Percentiles rank a stretch among this genome's conserved stretches.
Evolutionary conservation across 2,113 vertebrate species (phyloP).

Genomic region (Galbula dea): DNA sequence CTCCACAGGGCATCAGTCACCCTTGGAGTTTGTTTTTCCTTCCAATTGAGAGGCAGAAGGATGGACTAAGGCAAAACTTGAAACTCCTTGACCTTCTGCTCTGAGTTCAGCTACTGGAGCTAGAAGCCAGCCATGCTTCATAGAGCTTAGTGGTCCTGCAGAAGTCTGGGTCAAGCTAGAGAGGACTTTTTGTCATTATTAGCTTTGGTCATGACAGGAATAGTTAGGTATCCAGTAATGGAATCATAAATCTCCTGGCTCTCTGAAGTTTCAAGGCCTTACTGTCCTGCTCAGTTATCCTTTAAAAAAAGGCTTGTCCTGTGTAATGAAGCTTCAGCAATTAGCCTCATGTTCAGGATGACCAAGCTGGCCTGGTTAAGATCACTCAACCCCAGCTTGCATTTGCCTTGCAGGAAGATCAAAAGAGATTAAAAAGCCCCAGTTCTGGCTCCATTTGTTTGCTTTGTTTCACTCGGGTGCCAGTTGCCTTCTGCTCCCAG

Average conservation of each 20-base stretch:
- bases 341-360: background rate
- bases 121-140: background rate
- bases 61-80: background rate
- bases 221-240: background rate
- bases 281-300: background rate
- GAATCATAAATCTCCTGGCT: constrained; percentile 17
- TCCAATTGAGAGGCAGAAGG: background rate
- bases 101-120: constrained; percentile 31
- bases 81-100: constrained; percentile 11
- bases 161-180: background rate
- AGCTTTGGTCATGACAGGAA: background rate
- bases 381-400: background rate
- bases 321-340: background rate
- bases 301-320: background rate
- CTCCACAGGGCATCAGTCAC: background rate
- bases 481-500: background rate
- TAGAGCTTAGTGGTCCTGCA: background rate
- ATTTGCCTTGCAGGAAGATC: background rate
- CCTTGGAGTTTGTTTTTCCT: constrained; percentile 32
- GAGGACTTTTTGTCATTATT: background rate
- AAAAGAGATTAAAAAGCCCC: background rate
- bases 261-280: background rate
- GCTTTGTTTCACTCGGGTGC: background rate
- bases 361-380: background rate
- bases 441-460: background rate